A percentile compares a stretch with the other conserved stretches of the same genome.
Conservation (phyloP, 2,797 vertebrate genomes). For the Pteronotus mesoamericanus region DNA sequence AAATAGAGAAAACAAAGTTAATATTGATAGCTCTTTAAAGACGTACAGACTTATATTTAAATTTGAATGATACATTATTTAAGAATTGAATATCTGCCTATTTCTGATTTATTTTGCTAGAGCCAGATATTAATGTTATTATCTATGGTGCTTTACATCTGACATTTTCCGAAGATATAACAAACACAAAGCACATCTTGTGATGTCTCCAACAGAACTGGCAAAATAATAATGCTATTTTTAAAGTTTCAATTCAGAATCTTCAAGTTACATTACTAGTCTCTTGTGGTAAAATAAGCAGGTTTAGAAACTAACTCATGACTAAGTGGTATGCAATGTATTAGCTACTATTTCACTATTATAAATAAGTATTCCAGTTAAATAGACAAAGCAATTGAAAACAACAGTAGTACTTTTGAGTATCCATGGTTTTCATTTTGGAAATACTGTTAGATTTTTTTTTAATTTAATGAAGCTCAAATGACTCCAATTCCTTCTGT, state of each 20-base stretch:
- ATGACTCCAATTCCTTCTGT: not conserved
- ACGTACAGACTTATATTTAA: not conserved
- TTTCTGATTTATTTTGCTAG: not conserved
- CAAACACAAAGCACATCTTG: not conserved
- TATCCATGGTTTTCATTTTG: not conserved
- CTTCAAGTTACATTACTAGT: not conserved
- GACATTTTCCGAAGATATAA: not conserved
- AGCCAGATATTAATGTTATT: not conserved
- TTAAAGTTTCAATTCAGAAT: not conserved
- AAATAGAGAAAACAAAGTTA: not conserved
- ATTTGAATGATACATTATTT: not conserved
- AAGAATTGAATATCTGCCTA: not conserved
- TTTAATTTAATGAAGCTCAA: not conserved
- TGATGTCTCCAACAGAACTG: not conserved
- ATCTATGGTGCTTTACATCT: not conserved
- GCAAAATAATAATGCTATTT: not conserved
- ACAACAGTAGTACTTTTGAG: not conserved
- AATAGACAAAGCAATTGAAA: not conserved
- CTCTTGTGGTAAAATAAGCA: not conserved
- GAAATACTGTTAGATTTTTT: not conserved
- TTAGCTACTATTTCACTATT: not conserved
- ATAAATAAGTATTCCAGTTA: not conserved
- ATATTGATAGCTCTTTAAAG: not conserved
- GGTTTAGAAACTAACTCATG: not conserved
- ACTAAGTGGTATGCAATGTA: not conserved